phyloP scores from a whole-genome alignment of 2,888 invertebrate species.

The Ashinkailepas kermadecensis region DNA sequence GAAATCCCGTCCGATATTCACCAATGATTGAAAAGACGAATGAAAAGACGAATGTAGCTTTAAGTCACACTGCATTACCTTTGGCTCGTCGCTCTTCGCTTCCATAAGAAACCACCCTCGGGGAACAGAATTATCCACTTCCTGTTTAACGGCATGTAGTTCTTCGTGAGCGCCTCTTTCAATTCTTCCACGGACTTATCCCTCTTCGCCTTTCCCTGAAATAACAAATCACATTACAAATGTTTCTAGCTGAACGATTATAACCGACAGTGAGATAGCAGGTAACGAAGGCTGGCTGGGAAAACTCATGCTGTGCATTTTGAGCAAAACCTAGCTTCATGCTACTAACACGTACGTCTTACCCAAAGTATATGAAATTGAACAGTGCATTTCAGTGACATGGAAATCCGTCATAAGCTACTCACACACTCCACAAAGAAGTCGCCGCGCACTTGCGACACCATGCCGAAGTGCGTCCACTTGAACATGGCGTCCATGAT shows the following conservation, averaged over 20 bases:
- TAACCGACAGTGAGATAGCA: too few relatives aligned
- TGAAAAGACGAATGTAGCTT: too few relatives aligned
- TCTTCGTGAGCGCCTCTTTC: slow-evolving; percentile 60
- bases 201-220: slow-evolving; percentile 67
- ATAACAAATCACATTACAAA: slow-evolving; percentile 28
- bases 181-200: slow-evolving; percentile 64
- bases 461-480: slow-evolving; percentile 89
- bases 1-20: too few relatives aligned
- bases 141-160: slow-evolving; percentile 62
- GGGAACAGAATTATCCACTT: slow-evolving; percentile 90
- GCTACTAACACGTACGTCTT: too few relatives aligned
- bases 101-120: slow-evolving; percentile 88
- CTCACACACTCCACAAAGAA: slow-evolving; percentile 92
- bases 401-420: slow-evolving; percentile 34
- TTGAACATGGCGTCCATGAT: slow-evolving; percentile 93
- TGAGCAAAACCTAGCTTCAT: too few relatives aligned
- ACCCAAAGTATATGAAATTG: too few relatives aligned
- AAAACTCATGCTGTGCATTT: too few relatives aligned
- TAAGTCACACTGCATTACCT: slow-evolving; percentile 45
- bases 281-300: too few relatives aligned
- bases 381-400: too few relatives aligned
- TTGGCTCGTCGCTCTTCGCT: slow-evolving; percentile 77
- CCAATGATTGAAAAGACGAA: too few relatives aligned
- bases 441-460: slow-evolving; percentile 82
- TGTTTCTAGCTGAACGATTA: too few relatives aligned